Percentiles rank a stretch among this genome's conserved stretches.
These are phyloP conservation scores for Pyrocoelia pectoralis DNA, from an alignment of 2,888 invertebrate species.

Conservation along the genomic window DNA sequence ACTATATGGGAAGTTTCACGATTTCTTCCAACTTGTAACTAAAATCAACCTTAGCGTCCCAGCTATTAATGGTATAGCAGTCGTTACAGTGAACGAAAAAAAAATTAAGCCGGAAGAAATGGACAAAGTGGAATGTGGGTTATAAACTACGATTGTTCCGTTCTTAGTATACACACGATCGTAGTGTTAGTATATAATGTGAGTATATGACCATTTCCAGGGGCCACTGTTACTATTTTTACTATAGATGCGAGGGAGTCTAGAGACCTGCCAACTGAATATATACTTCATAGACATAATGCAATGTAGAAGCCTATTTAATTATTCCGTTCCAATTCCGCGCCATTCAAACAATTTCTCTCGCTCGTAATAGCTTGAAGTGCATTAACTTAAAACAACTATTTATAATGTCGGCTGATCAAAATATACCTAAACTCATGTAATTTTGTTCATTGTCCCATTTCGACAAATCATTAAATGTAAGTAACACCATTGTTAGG, in stretches of 20 bases:
- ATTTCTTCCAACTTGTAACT: no score
- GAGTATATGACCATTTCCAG: slow-evolving; percentile 47
- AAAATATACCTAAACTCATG: no score
- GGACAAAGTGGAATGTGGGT: slow-evolving; percentile 5
- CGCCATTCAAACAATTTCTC: slow-evolving; percentile 9
- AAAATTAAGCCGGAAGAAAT: slow-evolving; percentile 2
- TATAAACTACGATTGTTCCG: slow-evolving; percentile 19
- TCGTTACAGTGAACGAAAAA: neutral
- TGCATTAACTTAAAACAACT: neutral
- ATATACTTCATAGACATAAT: slow-evolving; percentile 27
- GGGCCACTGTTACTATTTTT: slow-evolving; percentile 48
- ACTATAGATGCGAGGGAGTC: slow-evolving; percentile 47
- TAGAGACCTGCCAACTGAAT: slow-evolving; percentile 44
- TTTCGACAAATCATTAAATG: neutral
- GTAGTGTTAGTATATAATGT: slow-evolving; percentile 5
- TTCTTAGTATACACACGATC: slow-evolving; percentile 24
- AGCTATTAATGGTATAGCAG: no score
- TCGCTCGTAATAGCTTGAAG: slow-evolving; percentile 3
- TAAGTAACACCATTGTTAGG: neutral
- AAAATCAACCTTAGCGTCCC: no score
- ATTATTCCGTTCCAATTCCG: slow-evolving; percentile 15
- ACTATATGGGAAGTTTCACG: no score
- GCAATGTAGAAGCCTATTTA: slow-evolving; percentile 14
- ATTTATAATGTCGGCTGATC: neutral
- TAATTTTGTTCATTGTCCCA: no score